Evolutionary conservation across 2,113 vertebrate genomes (phyloP).

Genomic region (Thymallus thymallus): DNA sequence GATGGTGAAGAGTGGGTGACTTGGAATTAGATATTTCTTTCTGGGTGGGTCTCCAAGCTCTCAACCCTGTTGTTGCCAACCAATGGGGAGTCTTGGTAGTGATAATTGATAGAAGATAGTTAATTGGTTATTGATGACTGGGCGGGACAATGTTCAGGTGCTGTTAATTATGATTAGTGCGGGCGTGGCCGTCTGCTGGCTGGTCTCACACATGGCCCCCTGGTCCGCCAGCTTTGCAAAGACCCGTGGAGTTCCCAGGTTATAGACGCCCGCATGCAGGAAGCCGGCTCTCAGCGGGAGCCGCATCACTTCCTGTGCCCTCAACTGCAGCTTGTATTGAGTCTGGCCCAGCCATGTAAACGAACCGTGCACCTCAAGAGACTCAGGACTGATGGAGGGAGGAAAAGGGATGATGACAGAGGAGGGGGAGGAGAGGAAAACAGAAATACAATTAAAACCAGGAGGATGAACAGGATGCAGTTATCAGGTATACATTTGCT

Average conservation of each 20-base stretch:
- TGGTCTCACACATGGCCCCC: slow-evolving; percentile 83
- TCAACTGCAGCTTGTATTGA: slow-evolving; percentile 87
- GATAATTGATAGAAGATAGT: no score
- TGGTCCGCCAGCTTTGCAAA: slow-evolving; percentile 87
- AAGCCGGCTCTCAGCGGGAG: slow-evolving; percentile 89
- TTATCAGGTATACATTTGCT: no score
- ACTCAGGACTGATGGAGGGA: slow-evolving; percentile 76
- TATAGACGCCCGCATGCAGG: slow-evolving; percentile 91
- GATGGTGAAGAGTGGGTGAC: neutral
- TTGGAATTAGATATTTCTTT: no score
- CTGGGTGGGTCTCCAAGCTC: no score
- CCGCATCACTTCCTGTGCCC: slow-evolving; percentile 80
- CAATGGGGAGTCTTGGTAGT: no score
- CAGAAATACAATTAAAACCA: neutral
- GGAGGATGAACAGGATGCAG: neutral
- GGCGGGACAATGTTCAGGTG: slow-evolving; percentile 65
- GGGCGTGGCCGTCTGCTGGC: slow-evolving; percentile 90
- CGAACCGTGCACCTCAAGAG: slow-evolving; percentile 83
- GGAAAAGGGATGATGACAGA: neutral
- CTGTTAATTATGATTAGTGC: slow-evolving; percentile 92
- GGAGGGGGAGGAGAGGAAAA: neutral
- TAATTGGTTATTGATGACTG: neutral
- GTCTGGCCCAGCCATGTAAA: slow-evolving; percentile 96
- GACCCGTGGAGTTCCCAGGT: slow-evolving; percentile 89
- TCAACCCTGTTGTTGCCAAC: no score